Evolutionary conservation across 2,113 vertebrate genomes (phyloP).

Genomic region (Osmerus eperlanus): DNA sequence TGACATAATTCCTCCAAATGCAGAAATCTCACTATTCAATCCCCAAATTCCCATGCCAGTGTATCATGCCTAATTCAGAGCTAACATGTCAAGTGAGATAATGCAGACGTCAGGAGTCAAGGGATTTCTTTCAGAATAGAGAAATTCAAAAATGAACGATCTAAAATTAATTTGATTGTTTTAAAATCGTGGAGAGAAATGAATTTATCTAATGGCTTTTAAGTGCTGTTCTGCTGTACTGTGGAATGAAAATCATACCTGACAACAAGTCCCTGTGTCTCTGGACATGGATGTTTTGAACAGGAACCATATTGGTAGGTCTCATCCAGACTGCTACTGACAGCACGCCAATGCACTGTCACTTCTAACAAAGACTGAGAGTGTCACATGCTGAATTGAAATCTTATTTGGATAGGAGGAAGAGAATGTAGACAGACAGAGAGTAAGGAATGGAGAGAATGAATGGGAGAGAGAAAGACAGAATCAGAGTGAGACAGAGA

Average conservation of each 20-base stretch:
- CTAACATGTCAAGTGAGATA: slow-evolving; percentile 47
- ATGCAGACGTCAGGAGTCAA: slow-evolving; percentile 37
- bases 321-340: slow-evolving; percentile 45
- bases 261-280: slow-evolving; percentile 47
- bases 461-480: neutral
- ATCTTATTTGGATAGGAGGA: slow-evolving; percentile 35
- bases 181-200: slow-evolving; percentile 15
- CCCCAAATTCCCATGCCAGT: slow-evolving; percentile 6
- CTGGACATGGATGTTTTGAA: slow-evolving; percentile 45
- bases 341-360: slow-evolving; percentile 36
- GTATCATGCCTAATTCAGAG: slow-evolving; percentile 44
- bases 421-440: neutral
- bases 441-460: neutral
- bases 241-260: slow-evolving; percentile 24
- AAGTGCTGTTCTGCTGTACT: slow-evolving; percentile 41
- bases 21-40: neutral
- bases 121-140: slow-evolving; percentile 44
- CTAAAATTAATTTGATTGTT: neutral
- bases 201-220: slow-evolving; percentile 43
- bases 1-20: slow-evolving; percentile 30
- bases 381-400: slow-evolving; percentile 31
- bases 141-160: slow-evolving; percentile 7
- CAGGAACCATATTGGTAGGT: slow-evolving; percentile 35
- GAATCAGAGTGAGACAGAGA: neutral
- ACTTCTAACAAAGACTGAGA: slow-evolving; percentile 31